Base-by-base conservation (phyloP, 2,888 invertebrate species). In the Andrena dorsata region DNA sequence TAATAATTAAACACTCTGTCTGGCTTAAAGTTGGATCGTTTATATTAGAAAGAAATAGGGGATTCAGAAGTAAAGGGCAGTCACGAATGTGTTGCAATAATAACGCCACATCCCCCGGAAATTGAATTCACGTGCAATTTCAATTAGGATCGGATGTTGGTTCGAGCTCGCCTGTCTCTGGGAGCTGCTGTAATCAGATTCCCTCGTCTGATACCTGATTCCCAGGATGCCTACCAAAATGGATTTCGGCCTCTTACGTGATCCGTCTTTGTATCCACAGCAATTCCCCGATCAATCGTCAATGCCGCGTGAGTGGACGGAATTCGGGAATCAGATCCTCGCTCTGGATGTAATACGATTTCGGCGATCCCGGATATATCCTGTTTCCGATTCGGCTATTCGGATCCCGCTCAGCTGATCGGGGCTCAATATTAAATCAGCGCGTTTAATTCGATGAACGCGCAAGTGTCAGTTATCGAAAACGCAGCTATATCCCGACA, bases 311-410 rank as follows among this genome's bases (percentile, higher is more conserved):
- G 47, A 61, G 5, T 47, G 41, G 13, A 47, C 53, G 66, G 60
- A 63, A 73, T 64, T 66, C 63, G 63, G 41, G 71, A 85, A 87
- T 41, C 69, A 60, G 82, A 80, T 84, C 76, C 61, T 35, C 65
- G 66, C 49, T 49, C 49, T 58, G 49, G 60, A 70, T 65, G 66
- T 73, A 82, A 85, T 81, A 58, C 69, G 69, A 80, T 82, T 71
- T 69, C 64, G 69, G 26, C 70, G n/a, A 65, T 26, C 75, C 76
- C 76, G 79, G 87, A 85, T 87, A 87, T 87, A 85, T 71, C 79
- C 47, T 61, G 70, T n/a, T 70, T 65, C 60, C 64, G 72, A 84
- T 70, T 79, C 64, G 69, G 56, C 30, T 65, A 58, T 60, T 35
- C 64, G 35, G 51, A 47, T 68, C 20, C 32, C 13, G 60, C 63